These are phyloP conservation scores for Paradoxurus hermaphroditus DNA, from an alignment of 2,113 vertebrate species.

Conservation along the genomic window DNA sequence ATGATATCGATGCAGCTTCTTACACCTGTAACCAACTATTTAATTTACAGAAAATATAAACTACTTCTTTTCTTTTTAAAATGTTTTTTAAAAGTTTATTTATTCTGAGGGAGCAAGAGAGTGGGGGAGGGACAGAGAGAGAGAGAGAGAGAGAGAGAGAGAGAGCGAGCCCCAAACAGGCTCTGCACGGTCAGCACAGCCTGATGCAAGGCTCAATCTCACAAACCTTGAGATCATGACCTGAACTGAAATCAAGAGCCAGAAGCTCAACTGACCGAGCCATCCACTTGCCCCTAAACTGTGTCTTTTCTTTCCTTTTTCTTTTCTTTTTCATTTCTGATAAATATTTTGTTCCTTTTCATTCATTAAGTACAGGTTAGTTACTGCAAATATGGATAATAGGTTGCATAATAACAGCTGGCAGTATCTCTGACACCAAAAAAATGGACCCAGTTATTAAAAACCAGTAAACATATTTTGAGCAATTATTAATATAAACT, in stretches of 20 bases:
- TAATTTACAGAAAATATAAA: neutral
- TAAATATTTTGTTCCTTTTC: neutral
- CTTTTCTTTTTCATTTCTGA: conserved; percentile 1
- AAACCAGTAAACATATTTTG: neutral
- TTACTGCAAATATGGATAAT: neutral
- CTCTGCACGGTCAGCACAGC: no score
- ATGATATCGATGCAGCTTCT: neutral
- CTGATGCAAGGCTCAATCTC: no score
- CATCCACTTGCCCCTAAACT: no score
- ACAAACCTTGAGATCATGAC: no score
- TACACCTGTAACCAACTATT: neutral
- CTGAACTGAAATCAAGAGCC: no score
- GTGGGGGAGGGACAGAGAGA: no score
- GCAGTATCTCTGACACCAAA: neutral
- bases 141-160: no score
- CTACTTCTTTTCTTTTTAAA: neutral
- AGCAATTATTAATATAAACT: neutral
- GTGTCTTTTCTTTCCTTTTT: neutral
- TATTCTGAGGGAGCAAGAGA: no score
- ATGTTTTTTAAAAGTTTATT: no score
- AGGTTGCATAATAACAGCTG: neutral
- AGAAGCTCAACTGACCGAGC: no score
- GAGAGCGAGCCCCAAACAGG: no score
- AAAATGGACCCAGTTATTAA: neutral
- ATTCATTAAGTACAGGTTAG: neutral